Conservation (phyloP, 1,140 invertebrate species). For the Leptestheria dahalacensis region DNA sequence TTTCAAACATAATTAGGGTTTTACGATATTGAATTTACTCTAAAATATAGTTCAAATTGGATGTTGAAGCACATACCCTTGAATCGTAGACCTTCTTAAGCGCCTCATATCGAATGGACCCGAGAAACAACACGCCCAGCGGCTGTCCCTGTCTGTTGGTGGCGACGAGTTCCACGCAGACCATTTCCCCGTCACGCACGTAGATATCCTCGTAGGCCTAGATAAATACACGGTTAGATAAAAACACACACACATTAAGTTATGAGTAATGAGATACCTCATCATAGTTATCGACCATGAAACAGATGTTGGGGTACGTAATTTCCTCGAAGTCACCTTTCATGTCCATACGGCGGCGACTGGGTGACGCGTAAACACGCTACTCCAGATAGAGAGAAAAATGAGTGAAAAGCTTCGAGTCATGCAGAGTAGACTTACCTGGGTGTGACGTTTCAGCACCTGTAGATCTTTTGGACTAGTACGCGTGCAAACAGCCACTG, state of each 20-base stretch:
- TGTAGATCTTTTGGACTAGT: slow-evolving; percentile 94
- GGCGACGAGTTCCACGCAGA: slow-evolving; percentile 92
- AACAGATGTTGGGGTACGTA: slow-evolving; percentile 96
- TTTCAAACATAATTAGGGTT: no score
- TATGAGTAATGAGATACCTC: slow-evolving; percentile 48
- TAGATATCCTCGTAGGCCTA: slow-evolving; percentile 87
- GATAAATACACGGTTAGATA: no score
- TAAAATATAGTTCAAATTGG: no score
- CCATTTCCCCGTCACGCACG: slow-evolving; percentile 93
- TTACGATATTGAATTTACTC: no score
- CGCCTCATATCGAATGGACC: slow-evolving; percentile 92
- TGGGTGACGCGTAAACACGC: slow-evolving; percentile 91
- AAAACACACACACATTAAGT: no score
- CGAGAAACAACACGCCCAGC: slow-evolving; percentile 87
- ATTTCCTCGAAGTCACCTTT: slow-evolving; percentile 97
- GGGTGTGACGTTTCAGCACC: slow-evolving; percentile 79
- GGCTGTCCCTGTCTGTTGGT: slow-evolving; percentile 64
- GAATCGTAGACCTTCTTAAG: slow-evolving; percentile 92
- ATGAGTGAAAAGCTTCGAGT: background rate
- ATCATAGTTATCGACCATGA: slow-evolving; percentile 98
- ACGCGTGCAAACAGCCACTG: slow-evolving; percentile 90
- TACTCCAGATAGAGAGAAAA: slow-evolving; percentile 25
- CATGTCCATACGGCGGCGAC: slow-evolving; percentile 86
- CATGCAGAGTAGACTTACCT: slow-evolving; percentile 33
- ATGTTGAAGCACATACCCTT: no score